Conservation (phyloP, 2,888 invertebrate genomes). For the Drosophila diplacantha region DNA sequence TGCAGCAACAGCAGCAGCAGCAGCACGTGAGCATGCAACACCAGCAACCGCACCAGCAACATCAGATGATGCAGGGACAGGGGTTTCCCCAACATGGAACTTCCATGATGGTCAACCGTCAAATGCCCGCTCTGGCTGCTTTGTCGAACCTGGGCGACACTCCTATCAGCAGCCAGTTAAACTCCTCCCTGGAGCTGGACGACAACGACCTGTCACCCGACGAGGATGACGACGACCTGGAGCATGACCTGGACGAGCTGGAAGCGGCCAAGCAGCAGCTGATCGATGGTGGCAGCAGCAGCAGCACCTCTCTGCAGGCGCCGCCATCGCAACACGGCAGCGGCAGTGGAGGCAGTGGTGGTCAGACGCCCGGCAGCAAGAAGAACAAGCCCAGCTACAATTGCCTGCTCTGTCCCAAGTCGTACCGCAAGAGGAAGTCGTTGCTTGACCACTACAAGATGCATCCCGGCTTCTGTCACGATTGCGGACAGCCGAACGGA, state of each 20-base stretch:
- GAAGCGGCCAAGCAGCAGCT: constrained; percentile 73
- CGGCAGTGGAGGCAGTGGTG: constrained; percentile 39
- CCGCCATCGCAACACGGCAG: constrained; percentile 60
- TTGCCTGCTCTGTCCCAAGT: constrained; percentile 76
- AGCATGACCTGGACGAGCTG: constrained; percentile 70
- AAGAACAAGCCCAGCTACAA: constrained; percentile 76
- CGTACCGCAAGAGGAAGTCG: constrained; percentile 77
- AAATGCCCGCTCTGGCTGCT: constrained; percentile 41
- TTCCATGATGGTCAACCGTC: constrained; percentile 44
- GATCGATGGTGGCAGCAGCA: constrained; percentile 75
- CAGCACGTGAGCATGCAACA: constrained; percentile 35
- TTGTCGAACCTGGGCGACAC: constrained; percentile 33
- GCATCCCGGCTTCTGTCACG: constrained; percentile 77
- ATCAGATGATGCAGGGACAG: constrained; percentile 40
- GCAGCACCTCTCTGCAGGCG: constrained; percentile 74
- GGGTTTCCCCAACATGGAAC: constrained; percentile 44
- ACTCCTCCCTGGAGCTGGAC: constrained; percentile 69
- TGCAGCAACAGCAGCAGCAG: constrained; percentile 65
- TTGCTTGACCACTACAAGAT: constrained; percentile 77
- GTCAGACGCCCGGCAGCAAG: constrained; percentile 62
- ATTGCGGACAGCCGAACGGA: constrained; percentile 77
- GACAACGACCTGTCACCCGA: constrained; percentile 73
- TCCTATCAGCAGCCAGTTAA: constrained; percentile 46
- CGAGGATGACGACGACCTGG: constrained; percentile 73
- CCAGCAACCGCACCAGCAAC: constrained; percentile 44